Evolutionary conservation across 2,113 vertebrate species (phyloP).

Genomic region (Neogobius melanostomus): DNA sequence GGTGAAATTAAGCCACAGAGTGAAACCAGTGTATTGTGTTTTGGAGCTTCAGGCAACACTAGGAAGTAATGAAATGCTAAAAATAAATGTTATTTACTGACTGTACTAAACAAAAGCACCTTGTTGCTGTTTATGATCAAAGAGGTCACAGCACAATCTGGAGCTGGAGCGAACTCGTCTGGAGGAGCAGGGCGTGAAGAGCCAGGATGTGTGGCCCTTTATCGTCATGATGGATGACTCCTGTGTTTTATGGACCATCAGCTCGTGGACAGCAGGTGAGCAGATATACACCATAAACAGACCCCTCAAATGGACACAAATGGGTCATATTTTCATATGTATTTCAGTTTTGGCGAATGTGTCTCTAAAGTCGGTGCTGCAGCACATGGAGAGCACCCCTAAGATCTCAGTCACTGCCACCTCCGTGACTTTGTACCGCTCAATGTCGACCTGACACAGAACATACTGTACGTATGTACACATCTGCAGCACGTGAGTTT

Average conservation of each 20-base stretch:
- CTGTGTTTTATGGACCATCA: slow-evolving; percentile 91
- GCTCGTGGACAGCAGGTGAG: slow-evolving; percentile 75
- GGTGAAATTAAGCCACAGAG: no score
- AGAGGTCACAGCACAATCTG: slow-evolving; percentile 94
- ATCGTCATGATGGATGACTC: slow-evolving; percentile 97
- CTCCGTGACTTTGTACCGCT: slow-evolving; percentile 92
- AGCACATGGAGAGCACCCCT: slow-evolving; percentile 92
- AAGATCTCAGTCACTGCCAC: slow-evolving; percentile 92
- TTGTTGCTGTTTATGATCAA: slow-evolving; percentile 92
- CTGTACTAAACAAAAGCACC: background rate
- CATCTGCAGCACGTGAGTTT: background rate
- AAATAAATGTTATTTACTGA: background rate
- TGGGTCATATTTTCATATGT: background rate
- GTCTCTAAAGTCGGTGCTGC: slow-evolving; percentile 88
- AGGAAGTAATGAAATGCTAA: background rate
- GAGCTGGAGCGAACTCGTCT: slow-evolving; percentile 93
- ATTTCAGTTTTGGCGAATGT: slow-evolving; percentile 77
- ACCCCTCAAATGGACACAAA: background rate
- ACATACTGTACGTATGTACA: slow-evolving; percentile 94
- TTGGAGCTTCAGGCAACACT: no score
- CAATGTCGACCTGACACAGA: slow-evolving; percentile 95
- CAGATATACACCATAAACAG: background rate
- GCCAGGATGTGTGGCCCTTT: slow-evolving; percentile 95
- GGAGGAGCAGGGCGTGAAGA: slow-evolving; percentile 89
- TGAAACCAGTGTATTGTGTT: no score